Conservation (phyloP, 2,113 vertebrate genomes). For the Centropus bengalensis region DNA sequence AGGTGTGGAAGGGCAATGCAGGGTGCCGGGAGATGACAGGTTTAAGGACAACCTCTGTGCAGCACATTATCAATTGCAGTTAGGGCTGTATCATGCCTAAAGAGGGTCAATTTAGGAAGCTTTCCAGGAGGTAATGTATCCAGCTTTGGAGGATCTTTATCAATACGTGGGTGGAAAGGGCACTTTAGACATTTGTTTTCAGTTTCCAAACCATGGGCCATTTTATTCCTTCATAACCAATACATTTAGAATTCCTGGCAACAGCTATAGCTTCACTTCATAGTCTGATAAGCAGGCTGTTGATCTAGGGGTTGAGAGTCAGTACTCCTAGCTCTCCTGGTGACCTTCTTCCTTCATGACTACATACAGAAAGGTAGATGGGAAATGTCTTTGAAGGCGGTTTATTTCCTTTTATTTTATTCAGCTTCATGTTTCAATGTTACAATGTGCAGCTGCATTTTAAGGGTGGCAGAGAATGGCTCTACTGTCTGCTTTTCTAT, state of each 20-base stretch:
- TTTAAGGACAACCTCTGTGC: background rate
- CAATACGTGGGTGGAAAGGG: background rate
- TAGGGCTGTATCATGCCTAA: background rate
- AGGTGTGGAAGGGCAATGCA: background rate
- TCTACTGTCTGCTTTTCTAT: background rate
- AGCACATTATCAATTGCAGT: fast-evolving
- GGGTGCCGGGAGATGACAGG: background rate
- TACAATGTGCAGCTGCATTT: fast-evolving
- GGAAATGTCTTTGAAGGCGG: background rate
- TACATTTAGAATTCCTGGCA: background rate
- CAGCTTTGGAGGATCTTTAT: background rate
- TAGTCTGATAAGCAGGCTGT: background rate
- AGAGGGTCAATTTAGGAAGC: background rate
- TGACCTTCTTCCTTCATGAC: background rate
- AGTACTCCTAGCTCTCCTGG: background rate
- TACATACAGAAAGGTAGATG: background rate
- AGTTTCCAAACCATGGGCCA: background rate
- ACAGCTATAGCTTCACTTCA: background rate
- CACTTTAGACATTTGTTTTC: background rate
- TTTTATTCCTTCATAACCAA: background rate
- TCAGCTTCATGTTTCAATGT: background rate
- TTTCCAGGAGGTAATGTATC: background rate
- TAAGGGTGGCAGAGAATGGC: background rate
- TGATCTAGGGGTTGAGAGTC: background rate
- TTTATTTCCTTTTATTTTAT: conserved; percentile 1